These are phyloP conservation scores for Thecophora atra DNA, from an alignment of 2,888 invertebrate genomes.

Conservation along the genomic window DNA sequence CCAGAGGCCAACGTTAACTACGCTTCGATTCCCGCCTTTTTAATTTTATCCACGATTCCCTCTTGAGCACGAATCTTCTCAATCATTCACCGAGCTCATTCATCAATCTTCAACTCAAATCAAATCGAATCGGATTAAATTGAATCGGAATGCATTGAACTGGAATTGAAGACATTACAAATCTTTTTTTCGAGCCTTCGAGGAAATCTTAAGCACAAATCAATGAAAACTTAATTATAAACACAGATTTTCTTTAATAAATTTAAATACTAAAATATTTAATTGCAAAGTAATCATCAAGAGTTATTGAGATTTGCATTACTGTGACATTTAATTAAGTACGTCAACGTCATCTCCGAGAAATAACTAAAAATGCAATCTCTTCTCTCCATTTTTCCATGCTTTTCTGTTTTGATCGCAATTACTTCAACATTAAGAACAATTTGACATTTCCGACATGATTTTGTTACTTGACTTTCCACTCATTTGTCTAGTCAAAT, in stretches of 20 bases:
- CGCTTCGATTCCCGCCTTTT: neutral
- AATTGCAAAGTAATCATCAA: too few relatives aligned
- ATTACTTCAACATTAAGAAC: neutral
- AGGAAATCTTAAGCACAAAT: too few relatives aligned
- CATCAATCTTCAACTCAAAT: conserved; percentile 28
- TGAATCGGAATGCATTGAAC: too few relatives aligned
- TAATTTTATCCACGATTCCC: neutral
- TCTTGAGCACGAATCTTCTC: conserved; percentile 6
- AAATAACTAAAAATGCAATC: too few relatives aligned
- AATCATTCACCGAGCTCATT: conserved; percentile 23
- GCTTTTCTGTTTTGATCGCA: neutral
- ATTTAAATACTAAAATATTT: too few relatives aligned
- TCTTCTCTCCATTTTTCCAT: too few relatives aligned
- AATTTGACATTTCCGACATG: conserved; percentile 21
- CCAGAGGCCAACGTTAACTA: conserved; percentile 22
- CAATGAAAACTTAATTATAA: conserved; percentile 17
- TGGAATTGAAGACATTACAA: neutral
- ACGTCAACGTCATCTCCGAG: too few relatives aligned
- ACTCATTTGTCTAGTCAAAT: neutral
- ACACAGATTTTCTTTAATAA: neutral
- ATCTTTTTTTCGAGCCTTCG: too few relatives aligned
- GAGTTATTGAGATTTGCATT: too few relatives aligned
- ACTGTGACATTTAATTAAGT: too few relatives aligned
- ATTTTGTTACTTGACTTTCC: neutral
- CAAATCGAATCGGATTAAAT: neutral